A percentile compares a stretch with the other conserved stretches of the same genome.
phyloP scores from a whole-genome alignment of 1,140 invertebrate species.

The Eupristina koningsbergeri region DNA sequence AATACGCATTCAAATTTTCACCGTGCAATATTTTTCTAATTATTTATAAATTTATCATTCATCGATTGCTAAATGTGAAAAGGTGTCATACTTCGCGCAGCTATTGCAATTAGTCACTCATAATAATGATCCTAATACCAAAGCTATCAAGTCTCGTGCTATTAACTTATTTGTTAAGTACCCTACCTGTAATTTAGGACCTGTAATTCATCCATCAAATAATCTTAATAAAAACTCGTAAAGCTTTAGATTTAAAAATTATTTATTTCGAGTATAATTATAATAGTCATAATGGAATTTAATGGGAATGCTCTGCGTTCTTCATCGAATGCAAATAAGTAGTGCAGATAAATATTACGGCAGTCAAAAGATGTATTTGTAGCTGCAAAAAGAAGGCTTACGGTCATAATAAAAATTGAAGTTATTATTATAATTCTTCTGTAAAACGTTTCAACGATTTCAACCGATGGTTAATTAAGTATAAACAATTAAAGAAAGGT shows the following conservation, averaged over 20 bases:
- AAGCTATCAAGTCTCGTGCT: not conserved
- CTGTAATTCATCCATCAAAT: not conserved
- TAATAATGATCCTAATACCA: not conserved
- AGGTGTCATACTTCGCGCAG: not conserved
- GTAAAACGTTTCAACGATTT: not conserved
- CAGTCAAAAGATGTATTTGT: conserved; percentile 12
- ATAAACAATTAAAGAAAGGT: not conserved
- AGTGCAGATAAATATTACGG: not conserved
- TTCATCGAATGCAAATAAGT: not conserved
- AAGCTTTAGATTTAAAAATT: conserved; percentile 7
- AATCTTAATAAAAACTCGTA: conserved; percentile 11
- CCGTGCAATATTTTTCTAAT: conserved; percentile 45
- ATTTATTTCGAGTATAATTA: conserved; percentile 11
- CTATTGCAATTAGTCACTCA: not conserved
- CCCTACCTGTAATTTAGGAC: not conserved
- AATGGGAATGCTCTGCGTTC: not conserved
- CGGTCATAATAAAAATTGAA: not conserved
- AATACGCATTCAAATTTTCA: not conserved
- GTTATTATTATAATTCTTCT: conserved; percentile 26
- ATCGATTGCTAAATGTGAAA: not conserved
- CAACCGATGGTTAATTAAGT: not conserved
- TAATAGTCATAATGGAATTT: not conserved
- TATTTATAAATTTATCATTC: conserved; percentile 1
- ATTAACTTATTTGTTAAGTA: conserved; percentile 26
- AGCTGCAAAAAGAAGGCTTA: not conserved